phyloP scores from a whole-genome alignment of 2,797 vertebrate species.

The Darevskia nairensis region DNA sequence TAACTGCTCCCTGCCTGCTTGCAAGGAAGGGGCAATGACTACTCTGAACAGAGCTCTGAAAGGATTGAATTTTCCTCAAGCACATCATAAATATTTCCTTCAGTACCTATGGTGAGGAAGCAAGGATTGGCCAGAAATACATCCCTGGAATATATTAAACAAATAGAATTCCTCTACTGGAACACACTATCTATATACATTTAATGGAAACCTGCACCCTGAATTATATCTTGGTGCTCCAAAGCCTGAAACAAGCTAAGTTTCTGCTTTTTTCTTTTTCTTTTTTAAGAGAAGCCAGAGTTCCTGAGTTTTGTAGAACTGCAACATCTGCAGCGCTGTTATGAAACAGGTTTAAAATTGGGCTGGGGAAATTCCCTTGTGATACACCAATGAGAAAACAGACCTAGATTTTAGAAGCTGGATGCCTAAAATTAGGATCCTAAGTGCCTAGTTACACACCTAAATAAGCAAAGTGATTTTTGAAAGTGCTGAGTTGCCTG shows the following conservation, averaged over 20 bases:
- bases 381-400: conserved; percentile 12
- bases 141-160: neutral
- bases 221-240: neutral
- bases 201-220: neutral
- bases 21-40: neutral
- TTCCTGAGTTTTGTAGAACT: neutral
- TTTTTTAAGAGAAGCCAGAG: neutral
- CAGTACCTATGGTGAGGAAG: neutral
- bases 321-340: conserved; percentile 17
- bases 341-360: conserved; percentile 41
- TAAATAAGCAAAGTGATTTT: conserved; percentile 48
- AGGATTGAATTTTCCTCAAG: neutral
- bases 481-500: conserved; percentile 16
- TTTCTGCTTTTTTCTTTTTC: neutral
- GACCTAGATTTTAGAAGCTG: conserved; percentile 53
- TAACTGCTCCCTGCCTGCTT: neutral
- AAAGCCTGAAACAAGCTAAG: conserved; percentile 7
- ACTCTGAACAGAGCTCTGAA: no score
- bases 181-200: neutral
- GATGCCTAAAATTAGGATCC: conserved; percentile 28
- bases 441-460: conserved; percentile 47
- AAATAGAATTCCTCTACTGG: neutral
- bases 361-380: conserved; percentile 34
- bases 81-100: neutral
- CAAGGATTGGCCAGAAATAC: neutral